phyloP scores from a whole-genome alignment of 2,113 vertebrate genomes.

The Oryzias javanicus region DNA sequence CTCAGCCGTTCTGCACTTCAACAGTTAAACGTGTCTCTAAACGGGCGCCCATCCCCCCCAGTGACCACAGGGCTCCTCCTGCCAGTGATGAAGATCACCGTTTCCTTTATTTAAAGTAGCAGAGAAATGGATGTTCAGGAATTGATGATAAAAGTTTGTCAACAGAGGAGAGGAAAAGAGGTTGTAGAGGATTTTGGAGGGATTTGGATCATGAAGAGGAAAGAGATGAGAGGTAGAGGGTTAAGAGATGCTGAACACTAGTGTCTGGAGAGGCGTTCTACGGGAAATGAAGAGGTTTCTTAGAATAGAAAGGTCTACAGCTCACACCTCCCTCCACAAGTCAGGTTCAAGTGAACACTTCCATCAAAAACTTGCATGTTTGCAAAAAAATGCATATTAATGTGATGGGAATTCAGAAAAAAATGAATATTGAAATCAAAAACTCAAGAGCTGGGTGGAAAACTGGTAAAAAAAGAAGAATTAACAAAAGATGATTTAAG shows the following conservation, averaged over 20 bases:
- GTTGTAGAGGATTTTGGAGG: slow-evolving; percentile 17
- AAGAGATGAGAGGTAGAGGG: slow-evolving; percentile 19
- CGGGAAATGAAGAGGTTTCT: slow-evolving; percentile 24
- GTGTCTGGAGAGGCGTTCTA: slow-evolving; percentile 39
- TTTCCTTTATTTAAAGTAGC: not conserved
- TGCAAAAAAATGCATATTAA: too few relatives aligned
- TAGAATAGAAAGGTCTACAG: slow-evolving; percentile 32
- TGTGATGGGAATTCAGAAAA: too few relatives aligned
- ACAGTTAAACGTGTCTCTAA: slow-evolving; percentile 53
- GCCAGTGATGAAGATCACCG: not conserved
- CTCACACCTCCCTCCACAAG: too few relatives aligned
- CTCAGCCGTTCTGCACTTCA: slow-evolving; percentile 56
- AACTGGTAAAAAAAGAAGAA: too few relatives aligned
- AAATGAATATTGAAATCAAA: too few relatives aligned
- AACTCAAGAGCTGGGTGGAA: too few relatives aligned
- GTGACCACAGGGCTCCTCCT: slow-evolving; percentile 7
- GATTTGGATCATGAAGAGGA: slow-evolving; percentile 40
- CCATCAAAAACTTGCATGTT: too few relatives aligned
- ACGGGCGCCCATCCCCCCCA: slow-evolving; percentile 26
- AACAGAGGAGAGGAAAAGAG: slow-evolving; percentile 24
- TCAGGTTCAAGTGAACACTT: too few relatives aligned
- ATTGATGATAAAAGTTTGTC: not conserved
- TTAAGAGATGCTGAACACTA: slow-evolving; percentile 34
- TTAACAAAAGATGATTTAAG: too few relatives aligned
- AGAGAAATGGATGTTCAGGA: not conserved